Percentiles rank a stretch among this genome's conserved stretches.
These are phyloP conservation scores for Pemphredon lugubris DNA, from an alignment of 2,888 invertebrate genomes.

Conservation along the genomic window DNA sequence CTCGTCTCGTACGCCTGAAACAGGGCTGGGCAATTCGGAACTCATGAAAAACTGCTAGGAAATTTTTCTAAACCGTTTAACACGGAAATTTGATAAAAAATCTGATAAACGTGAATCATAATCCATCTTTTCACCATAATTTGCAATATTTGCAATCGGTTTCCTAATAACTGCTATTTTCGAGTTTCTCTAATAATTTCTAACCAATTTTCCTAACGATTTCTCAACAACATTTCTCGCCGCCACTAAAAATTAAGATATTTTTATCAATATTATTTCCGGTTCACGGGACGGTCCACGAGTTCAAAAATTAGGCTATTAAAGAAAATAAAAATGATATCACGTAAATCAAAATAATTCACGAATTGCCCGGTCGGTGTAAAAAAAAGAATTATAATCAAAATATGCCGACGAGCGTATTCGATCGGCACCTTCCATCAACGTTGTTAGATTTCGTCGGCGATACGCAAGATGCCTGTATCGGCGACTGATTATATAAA, in stretches of 20 bases:
- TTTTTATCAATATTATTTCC: too few species aligned
- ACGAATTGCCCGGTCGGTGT: conserved; percentile 18
- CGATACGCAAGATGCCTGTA: conserved; percentile 37
- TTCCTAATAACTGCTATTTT: too few species aligned
- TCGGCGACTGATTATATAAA: conserved; percentile 50
- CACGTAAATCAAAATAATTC: background rate
- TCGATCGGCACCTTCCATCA: conserved; percentile 61
- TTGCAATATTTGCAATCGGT: too few species aligned
- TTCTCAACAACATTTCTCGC: background rate
- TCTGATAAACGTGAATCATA: too few species aligned
- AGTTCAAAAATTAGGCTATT: too few species aligned
- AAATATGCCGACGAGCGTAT: conserved; percentile 52
- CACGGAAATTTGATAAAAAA: too few species aligned
- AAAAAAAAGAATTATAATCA: conserved; percentile 56
- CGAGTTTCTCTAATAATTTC: too few species aligned
- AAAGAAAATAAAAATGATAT: too few species aligned
- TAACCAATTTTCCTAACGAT: background rate
- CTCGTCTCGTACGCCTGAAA: conserved; percentile 59
- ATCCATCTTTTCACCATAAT: too few species aligned
- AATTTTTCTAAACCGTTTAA: background rate
- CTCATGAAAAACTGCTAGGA: background rate
- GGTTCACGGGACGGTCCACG: too few species aligned
- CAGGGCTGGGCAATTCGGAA: conserved; percentile 20
- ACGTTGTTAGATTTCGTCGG: conserved; percentile 58
- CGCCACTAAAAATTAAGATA: too few species aligned